Evolutionary conservation across 2,888 invertebrate species (phyloP), one percentile per base, ranked within the genome.

Genomic region (Imbricaverruca yamaguchii): DNA sequence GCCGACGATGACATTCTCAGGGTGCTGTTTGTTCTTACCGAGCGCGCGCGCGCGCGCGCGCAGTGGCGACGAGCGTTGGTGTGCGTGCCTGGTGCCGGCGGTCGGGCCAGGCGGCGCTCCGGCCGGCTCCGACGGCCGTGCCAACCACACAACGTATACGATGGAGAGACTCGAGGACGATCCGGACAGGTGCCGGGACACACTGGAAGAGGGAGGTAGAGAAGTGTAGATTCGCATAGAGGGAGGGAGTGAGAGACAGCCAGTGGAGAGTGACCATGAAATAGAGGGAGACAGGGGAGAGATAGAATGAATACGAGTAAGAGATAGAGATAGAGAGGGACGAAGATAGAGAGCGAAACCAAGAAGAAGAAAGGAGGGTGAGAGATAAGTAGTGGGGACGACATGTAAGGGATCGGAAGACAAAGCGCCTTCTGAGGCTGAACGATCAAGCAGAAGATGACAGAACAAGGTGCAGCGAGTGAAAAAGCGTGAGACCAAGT

Each of bases 21-120:
- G 74, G 74, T 74, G 74, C 74, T 74, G 74, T 23, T 74, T 74
- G 74, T 74, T 55, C 74, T 74, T 74, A 74, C 15, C 3, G 11
- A 59, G 59, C 59, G 59, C 7, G 59, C 59, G 11, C 59, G 59
- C 59, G 59, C 59, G 59, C 15, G 59, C 11, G 59, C 59, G 59
- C 12, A 15, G 59, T 59, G 12, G 15, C 59, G 59, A 59, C 59
- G 12, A 59, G 15, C 7, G 59, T 15, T 39, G 39, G 39, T 39
- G 39, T 39, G 39, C 39, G 39, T 39, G 39, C 39, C 39, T 39
- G 39, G 39, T 39, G 39, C 25, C 69, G 15, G 69, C 15, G 69
- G 39, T 10, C 12, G 6, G 39, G 69, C 15, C 25, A 0, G 21
- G 65, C 63, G 65, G 65, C 65, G 12, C 65, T 23, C 69, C 15